phyloP scores from a whole-genome alignment of 2,113 vertebrate species.

The Dipodomys ordii region DNA sequence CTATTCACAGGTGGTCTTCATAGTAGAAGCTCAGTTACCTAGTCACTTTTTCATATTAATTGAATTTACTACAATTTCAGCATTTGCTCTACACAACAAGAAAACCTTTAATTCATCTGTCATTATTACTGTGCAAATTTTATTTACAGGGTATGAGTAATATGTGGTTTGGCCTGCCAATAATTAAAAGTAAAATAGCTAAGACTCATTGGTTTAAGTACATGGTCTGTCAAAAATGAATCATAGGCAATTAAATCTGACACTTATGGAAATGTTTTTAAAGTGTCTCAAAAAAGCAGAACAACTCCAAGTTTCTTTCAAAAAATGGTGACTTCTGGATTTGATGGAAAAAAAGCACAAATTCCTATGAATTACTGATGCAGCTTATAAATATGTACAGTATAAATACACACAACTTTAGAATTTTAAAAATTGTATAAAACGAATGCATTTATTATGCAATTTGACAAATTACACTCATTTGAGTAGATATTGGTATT shows the following conservation, averaged over 20 bases:
- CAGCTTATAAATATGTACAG: neutral
- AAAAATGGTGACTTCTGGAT: neutral
- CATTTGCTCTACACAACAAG: neutral
- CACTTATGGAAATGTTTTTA: neutral
- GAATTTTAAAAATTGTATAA: neutral
- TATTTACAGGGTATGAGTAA: slow-evolving; percentile 6
- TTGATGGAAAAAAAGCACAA: too few species aligned
- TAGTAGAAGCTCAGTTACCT: neutral
- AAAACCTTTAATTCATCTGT: neutral
- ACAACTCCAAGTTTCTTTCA: neutral
- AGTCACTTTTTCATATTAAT: neutral
- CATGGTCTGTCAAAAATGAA: slow-evolving; percentile 43
- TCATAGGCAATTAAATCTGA: slow-evolving; percentile 52
- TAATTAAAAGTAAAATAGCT: neutral
- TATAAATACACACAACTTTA: neutral
- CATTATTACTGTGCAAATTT: neutral
- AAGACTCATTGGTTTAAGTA: slow-evolving; percentile 26
- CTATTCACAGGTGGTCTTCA: neutral
- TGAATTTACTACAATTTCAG: neutral
- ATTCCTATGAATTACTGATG: neutral
- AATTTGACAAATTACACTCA: neutral
- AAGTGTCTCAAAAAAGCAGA: slow-evolving; percentile 16
- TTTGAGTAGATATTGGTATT: neutral
- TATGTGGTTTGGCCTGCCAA: neutral
- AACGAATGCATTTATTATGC: neutral